Conservation (phyloP, 2,888 invertebrate species). For the Sphecodes monilicornis region DNA sequence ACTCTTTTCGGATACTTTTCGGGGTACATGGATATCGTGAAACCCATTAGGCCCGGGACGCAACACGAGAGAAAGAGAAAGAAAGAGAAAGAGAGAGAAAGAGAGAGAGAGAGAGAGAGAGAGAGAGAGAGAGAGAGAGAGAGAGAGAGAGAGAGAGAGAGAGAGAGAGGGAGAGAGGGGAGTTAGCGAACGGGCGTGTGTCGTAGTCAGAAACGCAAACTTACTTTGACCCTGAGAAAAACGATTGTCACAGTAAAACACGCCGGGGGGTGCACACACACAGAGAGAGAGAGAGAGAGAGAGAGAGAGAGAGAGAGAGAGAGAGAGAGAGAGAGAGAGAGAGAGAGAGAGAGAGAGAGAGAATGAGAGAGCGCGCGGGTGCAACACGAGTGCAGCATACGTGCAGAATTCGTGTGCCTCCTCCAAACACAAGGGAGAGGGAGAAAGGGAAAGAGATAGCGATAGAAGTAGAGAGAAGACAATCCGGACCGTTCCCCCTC, state of each 20-base stretch:
- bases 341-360: not conserved
- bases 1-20: not conserved
- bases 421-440: not conserved
- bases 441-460: not conserved
- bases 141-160: no score
- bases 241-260: slow-evolving; percentile 25
- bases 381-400: not conserved
- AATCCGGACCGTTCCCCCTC: slow-evolving; percentile 10
- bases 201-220: not conserved
- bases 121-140: no score
- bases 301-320: not conserved
- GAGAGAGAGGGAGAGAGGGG: not conserved
- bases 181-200: not conserved
- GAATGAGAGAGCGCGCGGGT: not conserved
- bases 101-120: not conserved
- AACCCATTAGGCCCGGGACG: not conserved
- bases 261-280: not conserved
- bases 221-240: slow-evolving; percentile 23
- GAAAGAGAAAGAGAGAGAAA: no score
- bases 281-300: not conserved
- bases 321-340: not conserved
- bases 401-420: slow-evolving; percentile 19
- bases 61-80: not conserved
- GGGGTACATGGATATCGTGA: not conserved
- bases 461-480: not conserved